These are phyloP conservation scores for Megalops atlanticus DNA, from an alignment of 2,113 vertebrate genomes.

Conservation along the genomic window DNA sequence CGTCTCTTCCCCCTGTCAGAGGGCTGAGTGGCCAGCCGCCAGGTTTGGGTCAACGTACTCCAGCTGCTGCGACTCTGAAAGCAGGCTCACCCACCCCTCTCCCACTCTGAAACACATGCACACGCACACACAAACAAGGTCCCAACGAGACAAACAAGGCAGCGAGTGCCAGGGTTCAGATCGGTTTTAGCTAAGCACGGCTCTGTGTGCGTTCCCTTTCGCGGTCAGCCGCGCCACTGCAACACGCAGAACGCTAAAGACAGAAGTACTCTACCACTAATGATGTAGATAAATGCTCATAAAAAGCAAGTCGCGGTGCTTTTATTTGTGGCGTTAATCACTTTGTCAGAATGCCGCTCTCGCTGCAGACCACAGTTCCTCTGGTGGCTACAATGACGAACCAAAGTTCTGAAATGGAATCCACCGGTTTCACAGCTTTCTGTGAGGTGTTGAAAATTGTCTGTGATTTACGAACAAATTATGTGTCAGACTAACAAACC, in stretches of 20 bases:
- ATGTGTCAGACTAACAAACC: not conserved
- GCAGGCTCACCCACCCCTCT: not conserved
- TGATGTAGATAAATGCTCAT: not conserved
- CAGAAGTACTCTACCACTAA: not conserved
- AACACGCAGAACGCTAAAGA: not conserved
- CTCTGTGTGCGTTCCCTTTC: not conserved
- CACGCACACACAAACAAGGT: not conserved
- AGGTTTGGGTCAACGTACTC: slow-evolving; percentile 10
- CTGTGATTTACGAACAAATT: not conserved
- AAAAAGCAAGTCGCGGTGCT: not conserved
- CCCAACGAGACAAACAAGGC: not conserved
- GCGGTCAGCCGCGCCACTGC: not conserved
- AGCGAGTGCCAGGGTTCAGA: not conserved
- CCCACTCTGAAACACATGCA: not conserved
- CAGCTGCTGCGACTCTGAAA: not conserved
- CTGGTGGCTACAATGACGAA: not conserved
- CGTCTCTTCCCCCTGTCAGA: not conserved
- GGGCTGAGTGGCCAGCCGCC: slow-evolving; percentile 16
- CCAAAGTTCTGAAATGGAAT: not conserved
- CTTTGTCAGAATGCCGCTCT: not conserved
- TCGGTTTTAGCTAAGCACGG: not conserved
- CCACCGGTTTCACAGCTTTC: not conserved
- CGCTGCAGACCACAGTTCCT: not conserved
- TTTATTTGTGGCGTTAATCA: not conserved
- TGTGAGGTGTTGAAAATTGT: not conserved